Base-by-base conservation (phyloP, 2,797 vertebrate species). In the Helicolenus hilgendorfi region DNA sequence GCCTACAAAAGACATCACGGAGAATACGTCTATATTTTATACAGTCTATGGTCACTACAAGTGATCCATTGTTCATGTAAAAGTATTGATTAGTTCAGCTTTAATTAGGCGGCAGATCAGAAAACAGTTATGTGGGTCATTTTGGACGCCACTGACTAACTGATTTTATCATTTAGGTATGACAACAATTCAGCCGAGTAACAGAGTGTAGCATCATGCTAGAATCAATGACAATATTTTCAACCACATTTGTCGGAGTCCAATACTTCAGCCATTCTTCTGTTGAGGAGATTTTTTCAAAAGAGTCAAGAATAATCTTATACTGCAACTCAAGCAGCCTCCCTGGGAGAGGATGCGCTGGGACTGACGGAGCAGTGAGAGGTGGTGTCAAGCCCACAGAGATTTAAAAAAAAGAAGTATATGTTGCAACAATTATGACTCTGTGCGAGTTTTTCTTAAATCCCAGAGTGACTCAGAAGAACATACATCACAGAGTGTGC, bases 351-450 rank as follows among this genome's bases (percentile, higher is more conserved):
- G 65, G 88, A 85, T 72, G 77, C 31, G 20, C 75, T 29, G 80
- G 70, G 78, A 90, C 79, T 79, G 81, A 84, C 49, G 22, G 82
- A 93, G 77, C 91, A 90, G 78, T 85, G 77, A 92, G 89, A 92
- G 89, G 83, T 85, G 76, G 89, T 94, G 92, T 93, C 91, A 92
- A 80, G 89, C 88, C 92, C 86, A 79, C 83, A 70, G 93, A 94
- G 92, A 92, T 86, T 94, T 89, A 7, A 62, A 31, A 24, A 24
- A 5, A 84, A 89, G 86, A 91, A 91, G 76, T 80, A 81, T 87
- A 77, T 83, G 76, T 82, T 84, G 89, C 81, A 93, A 90, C 86
- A 91, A 94, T 92, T 90, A 89, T 84, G 84, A 83, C 65, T 95
- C 38, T 84, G 63, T 49, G 77, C 77, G 73, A 67, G 63, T 49